Evolutionary conservation across 64 coral and sea anemone genomes (phyloP).

Genomic region (Stylophora pistillata): DNA sequence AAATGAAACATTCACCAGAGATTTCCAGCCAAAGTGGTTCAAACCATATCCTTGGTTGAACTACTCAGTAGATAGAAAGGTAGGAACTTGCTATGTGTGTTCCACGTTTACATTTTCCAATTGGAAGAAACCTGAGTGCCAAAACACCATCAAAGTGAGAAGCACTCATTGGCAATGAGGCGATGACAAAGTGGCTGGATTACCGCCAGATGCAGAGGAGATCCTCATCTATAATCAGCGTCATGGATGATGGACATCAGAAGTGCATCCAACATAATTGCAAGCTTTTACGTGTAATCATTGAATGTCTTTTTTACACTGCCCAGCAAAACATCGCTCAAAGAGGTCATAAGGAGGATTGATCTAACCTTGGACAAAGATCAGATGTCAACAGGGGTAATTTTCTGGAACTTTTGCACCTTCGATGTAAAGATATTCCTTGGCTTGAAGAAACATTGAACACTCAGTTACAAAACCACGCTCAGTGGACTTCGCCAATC

Average conservation of each 20-base stretch:
- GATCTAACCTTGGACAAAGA: conserved; percentile 3
- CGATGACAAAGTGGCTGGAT: conserved; percentile 47
- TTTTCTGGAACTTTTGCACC: conserved; percentile 39
- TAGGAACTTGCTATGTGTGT: conserved; percentile 24
- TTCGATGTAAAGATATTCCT: conserved; percentile 36
- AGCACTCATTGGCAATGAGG: too few relatives aligned
- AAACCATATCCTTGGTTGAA: conserved; percentile 37
- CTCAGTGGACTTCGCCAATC: conserved; percentile 38
- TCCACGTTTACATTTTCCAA: conserved; percentile 13
- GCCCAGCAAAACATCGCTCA: conserved; percentile 50
- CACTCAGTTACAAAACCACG: conserved; percentile 44
- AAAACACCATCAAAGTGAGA: too few relatives aligned
- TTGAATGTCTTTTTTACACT: conserved; percentile 27
- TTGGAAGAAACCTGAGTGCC: conserved; percentile 43
- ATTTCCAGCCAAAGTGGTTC: conserved; percentile 36
- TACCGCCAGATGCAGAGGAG: conserved; percentile 9
- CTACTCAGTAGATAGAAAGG: conserved; percentile 34
- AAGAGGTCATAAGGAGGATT: conserved; percentile 42
- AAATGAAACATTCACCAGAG: conserved; percentile 37
- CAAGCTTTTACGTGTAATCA: conserved; percentile 22
- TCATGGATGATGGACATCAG: neutral
- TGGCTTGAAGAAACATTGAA: conserved; percentile 47
- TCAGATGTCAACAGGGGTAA: conserved; percentile 43
- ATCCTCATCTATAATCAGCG: conserved; percentile 16
- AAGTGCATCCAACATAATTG: conserved; percentile 26